Conservation (phyloP, 2,113 vertebrate species). For the Xyliphius kryptos region DNA sequence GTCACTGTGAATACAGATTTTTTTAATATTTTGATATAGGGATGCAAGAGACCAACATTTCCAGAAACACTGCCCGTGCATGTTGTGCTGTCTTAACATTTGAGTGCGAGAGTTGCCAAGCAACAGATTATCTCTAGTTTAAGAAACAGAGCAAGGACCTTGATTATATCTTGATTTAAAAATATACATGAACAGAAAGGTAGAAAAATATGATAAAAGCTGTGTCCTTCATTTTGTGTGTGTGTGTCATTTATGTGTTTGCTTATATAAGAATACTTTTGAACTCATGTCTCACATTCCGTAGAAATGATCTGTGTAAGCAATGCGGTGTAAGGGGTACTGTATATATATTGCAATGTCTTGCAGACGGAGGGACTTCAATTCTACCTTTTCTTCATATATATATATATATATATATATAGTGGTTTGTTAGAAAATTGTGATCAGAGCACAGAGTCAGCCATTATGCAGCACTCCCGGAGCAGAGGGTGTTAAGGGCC, state of each 20-base stretch:
- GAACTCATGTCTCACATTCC: neutral
- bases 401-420: too few relatives aligned
- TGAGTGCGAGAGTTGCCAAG: constrained; percentile 70
- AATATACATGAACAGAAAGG: constrained; percentile 59
- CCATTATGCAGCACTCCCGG: too few relatives aligned
- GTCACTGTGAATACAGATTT: too few relatives aligned
- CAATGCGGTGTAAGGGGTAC: neutral
- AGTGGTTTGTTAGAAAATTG: too few relatives aligned
- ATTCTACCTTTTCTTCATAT: too few relatives aligned
- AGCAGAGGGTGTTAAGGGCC: too few relatives aligned
- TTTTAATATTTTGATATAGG: too few relatives aligned
- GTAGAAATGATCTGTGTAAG: neutral
- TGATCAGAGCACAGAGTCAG: too few relatives aligned
- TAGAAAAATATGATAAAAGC: constrained; percentile 49
- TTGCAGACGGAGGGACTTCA: too few relatives aligned
- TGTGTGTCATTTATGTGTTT: neutral
- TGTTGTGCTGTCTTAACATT: constrained; percentile 46
- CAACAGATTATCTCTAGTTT: constrained; percentile 70
- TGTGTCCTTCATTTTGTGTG: constrained; percentile 49
- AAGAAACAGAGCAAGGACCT: constrained; percentile 64
- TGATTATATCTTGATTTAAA: constrained; percentile 66
- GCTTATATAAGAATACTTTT: constrained; percentile 9
- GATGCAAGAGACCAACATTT: neutral
- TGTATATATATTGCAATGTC: neutral
- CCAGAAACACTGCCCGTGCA: constrained; percentile 23